phyloP scores from a whole-genome alignment of 2,888 invertebrate species.

The Leptinotarsa rubiginosa region DNA sequence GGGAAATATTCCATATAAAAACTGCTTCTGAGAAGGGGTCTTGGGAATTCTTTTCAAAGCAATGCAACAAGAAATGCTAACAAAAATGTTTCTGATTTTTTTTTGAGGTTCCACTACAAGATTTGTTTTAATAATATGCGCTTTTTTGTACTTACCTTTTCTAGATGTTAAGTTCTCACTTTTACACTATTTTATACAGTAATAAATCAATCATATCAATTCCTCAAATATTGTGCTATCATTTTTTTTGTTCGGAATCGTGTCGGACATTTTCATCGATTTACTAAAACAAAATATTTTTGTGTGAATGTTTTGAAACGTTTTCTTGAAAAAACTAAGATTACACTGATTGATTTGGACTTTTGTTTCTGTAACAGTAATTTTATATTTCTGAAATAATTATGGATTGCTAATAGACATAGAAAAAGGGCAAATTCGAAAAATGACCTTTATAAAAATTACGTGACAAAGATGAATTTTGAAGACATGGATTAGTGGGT shows the following conservation, averaged over 20 bases:
- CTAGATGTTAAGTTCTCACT: constrained; percentile 44
- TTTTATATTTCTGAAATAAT: not conserved
- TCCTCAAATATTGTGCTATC: constrained; percentile 57
- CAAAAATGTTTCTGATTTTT: constrained; percentile 19
- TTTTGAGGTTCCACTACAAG: constrained; percentile 33
- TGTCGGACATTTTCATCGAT: constrained; percentile 38
- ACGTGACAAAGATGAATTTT: too few relatives aligned
- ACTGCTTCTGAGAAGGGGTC: not conserved
- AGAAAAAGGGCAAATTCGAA: not conserved
- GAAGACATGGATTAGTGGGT: too few relatives aligned
- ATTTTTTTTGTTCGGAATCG: constrained; percentile 49
- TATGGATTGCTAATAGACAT: too few relatives aligned
- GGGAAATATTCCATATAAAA: not conserved
- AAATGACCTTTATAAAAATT: not conserved
- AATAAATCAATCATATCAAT: constrained; percentile 57
- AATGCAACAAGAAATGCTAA: not conserved
- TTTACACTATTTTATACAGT: constrained; percentile 43
- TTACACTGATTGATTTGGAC: not conserved
- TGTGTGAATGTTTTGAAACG: not conserved
- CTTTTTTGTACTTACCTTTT: constrained; percentile 55
- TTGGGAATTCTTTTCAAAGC: not conserved
- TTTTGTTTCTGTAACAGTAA: not conserved
- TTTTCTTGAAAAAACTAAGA: not conserved
- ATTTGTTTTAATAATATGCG: constrained; percentile 42
- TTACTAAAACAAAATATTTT: constrained; percentile 17